These are phyloP conservation scores for Ditylenchus dipsaci DNA, from an alignment of 1,140 invertebrate genomes.

Conservation along the genomic window DNA sequence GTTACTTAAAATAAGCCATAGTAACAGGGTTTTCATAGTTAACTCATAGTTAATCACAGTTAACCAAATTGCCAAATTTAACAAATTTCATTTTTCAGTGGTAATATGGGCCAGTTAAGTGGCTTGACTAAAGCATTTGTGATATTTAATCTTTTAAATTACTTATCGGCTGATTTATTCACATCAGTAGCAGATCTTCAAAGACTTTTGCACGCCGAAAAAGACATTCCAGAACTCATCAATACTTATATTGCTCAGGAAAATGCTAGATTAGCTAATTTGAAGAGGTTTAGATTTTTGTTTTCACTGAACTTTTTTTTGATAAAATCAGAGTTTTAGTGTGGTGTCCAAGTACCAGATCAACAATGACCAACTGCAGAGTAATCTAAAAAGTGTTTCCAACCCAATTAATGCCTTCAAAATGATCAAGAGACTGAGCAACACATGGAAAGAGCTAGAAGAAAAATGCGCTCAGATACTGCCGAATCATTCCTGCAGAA, in stretches of 20 bases:
- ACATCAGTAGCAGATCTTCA: slow-evolving; percentile 47
- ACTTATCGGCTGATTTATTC: slow-evolving; percentile 35
- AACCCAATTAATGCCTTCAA: slow-evolving; percentile 96
- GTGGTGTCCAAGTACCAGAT: slow-evolving; percentile 39
- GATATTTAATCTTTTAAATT: slow-evolving; percentile 5
- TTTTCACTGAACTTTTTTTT: background rate
- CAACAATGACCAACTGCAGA: slow-evolving; percentile 39
- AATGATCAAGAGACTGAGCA: slow-evolving; percentile 84
- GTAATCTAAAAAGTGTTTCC: slow-evolving; percentile 39
- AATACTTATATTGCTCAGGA: slow-evolving; percentile 42
- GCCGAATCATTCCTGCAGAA: slow-evolving; percentile 38
- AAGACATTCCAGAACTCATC: slow-evolving; percentile 47
- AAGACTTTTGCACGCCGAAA: slow-evolving; percentile 38
- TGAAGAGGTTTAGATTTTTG: slow-evolving; percentile 30
- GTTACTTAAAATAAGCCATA: too few species aligned
- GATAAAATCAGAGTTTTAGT: slow-evolving; percentile 22
- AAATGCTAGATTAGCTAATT: slow-evolving; percentile 35
- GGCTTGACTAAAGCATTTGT: background rate
- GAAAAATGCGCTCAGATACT: slow-evolving; percentile 38
- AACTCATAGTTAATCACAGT: too few species aligned
- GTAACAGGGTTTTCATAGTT: too few species aligned
- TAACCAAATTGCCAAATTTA: too few species aligned
- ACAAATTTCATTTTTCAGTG: too few species aligned
- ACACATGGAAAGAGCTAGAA: slow-evolving; percentile 65
- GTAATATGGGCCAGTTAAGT: too few species aligned